These are phyloP conservation scores for Anguilla obscura DNA, from an alignment of 2,797 vertebrate genomes.

Conservation along the genomic window DNA sequence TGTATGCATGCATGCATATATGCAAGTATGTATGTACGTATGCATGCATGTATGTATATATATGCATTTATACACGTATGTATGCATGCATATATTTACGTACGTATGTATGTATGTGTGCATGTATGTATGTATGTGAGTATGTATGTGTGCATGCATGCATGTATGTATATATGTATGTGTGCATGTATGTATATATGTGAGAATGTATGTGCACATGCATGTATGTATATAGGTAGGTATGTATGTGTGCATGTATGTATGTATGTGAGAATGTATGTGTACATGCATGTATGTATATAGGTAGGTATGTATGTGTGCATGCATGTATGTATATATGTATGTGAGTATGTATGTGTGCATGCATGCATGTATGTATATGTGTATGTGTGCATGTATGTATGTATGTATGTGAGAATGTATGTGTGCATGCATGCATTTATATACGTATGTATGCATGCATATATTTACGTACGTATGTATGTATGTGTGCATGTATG, in stretches of 20 bases:
- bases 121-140: slow-evolving; percentile 34
- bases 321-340: slow-evolving; percentile 19
- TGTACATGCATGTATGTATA: not conserved
- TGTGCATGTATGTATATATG: not conserved
- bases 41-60: not conserved
- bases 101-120: not conserved
- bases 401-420: too few species aligned
- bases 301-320: too few species aligned
- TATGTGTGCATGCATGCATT: too few species aligned
- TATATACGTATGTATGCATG: too few species aligned
- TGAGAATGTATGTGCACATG: too few species aligned
- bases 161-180: not conserved
- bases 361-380: not conserved
- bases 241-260: too few species aligned
- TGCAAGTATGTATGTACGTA: not conserved
- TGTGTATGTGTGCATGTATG: slow-evolving; percentile 5
- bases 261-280: not conserved
- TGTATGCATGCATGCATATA: slow-evolving; percentile 32
- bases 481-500: not conserved
- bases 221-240: too few species aligned
- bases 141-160: not conserved
- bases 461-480: too few species aligned
- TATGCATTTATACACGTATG: not conserved
- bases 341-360: not conserved
- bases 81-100: not conserved